Evolutionary conservation across 2,113 vertebrate species (phyloP), one percentile per base, ranked within the genome.

Genomic region (Amphiprion ocellaris): DNA sequence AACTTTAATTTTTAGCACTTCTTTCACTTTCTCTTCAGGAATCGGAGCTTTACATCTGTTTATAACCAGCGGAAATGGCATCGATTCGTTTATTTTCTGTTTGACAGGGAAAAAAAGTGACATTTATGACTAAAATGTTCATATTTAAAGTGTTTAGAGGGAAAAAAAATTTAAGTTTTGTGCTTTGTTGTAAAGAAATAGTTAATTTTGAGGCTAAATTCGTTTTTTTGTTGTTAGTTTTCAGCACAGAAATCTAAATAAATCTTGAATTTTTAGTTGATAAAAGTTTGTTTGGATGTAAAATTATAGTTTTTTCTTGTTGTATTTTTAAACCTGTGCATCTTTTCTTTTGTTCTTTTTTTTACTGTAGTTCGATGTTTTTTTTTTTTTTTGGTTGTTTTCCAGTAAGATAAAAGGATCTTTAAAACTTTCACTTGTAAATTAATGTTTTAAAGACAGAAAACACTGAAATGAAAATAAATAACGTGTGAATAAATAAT

Each of bases 31-130:
- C 7, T 64, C 41, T 84, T 2, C 71, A 91, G 89, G 85, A 91
- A 55, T 63, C 90, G 41, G 91, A 93, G 83, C 91, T 93, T 44
- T 93, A 74, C 77, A 93, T 94, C 87, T 92, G 93, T 59, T 33
- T 93, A 24, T 92, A 84, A 90, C 52, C 73, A 14, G 70, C 69
- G 3, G 61, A 46, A 64, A 14, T 41, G 0, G 50, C 68, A 12
- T 14, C 17, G 17, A 52, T 44, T 69, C 56, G 8, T 0, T 10
- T n/a, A 0, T 10, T 33, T 23, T 19, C 33, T 26, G 19, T 17
- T 37, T 6, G 5, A 6, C 30, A 33, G 30, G 30, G 6, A 5
- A 8, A 5, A 8, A 33, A 33, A 33, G 30, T 33, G 30, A 8
- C 7, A 6, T 33, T 33, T 33, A 33, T 4, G 30, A 33, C 30